Conservation (phyloP, 2,888 invertebrate genomes). For the Suillia variegata region DNA sequence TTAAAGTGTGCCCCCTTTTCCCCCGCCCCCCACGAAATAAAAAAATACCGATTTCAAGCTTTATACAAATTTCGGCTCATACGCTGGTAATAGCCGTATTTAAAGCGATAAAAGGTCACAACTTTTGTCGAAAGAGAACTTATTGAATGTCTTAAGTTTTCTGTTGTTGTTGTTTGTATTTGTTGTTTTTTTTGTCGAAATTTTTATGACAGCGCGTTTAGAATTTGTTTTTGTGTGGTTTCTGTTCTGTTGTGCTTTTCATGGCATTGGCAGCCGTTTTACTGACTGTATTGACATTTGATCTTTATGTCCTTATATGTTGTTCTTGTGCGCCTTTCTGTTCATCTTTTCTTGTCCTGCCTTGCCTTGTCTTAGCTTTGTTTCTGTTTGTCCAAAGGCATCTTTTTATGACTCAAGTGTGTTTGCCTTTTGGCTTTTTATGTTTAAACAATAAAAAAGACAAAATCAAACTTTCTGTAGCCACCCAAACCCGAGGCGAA, state of each 20-base stretch:
- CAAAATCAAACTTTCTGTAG: constrained; percentile 19
- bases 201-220: constrained; percentile 54
- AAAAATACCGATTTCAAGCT: neutral
- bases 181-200: constrained; percentile 14
- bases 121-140: constrained; percentile 37
- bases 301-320: constrained; percentile 52
- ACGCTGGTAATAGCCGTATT: constrained; percentile 52
- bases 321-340: constrained; percentile 15
- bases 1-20: no score
- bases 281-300: constrained; percentile 54
- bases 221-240: constrained; percentile 37
- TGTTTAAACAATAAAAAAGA: constrained; percentile 55
- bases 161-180: constrained; percentile 29
- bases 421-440: constrained; percentile 62
- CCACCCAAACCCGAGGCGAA: no score
- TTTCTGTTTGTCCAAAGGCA: constrained; percentile 56
- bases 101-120: constrained; percentile 51
- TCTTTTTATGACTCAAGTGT: constrained; percentile 61
- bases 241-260: neutral
- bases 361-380: constrained; percentile 19
- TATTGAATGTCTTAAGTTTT: constrained; percentile 58
- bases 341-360: constrained; percentile 14
- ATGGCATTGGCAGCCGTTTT: neutral
- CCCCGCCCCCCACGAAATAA: constrained; percentile 34
- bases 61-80: constrained; percentile 7